Conservation (phyloP, 2,888 invertebrate species). For the Lasioglossum calceatum region DNA sequence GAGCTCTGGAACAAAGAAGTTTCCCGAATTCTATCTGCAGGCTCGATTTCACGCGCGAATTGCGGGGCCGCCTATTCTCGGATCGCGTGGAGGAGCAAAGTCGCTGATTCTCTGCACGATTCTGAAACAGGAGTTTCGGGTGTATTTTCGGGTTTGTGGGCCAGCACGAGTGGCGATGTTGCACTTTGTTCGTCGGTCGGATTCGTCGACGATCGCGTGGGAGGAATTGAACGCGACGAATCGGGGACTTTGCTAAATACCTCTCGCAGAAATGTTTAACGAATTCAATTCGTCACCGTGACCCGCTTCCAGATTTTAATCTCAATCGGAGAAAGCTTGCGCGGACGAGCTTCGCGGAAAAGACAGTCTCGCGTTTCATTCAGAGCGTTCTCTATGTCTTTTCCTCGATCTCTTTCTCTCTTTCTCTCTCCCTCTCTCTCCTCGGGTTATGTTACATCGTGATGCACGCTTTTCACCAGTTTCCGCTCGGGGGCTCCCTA, state of each 20-base stretch:
- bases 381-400: neutral
- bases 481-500: constrained; percentile 26
- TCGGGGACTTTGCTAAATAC: neutral
- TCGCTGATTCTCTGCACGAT: neutral
- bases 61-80: neutral
- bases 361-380: constrained; percentile 22
- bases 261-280: constrained; percentile 3
- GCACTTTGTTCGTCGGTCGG: neutral
- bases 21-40: neutral
- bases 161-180: neutral
- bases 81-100: neutral
- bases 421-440: neutral
- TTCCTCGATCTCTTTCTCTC: neutral
- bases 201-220: neutral
- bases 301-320: neutral
- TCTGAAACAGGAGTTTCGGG: neutral
- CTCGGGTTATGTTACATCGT: constrained; percentile 21
- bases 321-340: neutral
- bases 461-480: constrained; percentile 24
- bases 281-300: constrained; percentile 3
- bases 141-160: neutral
- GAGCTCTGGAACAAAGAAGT: neutral
- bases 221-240: neutral
- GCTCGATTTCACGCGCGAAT: neutral
- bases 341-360: neutral